Percentiles rank a stretch among this genome's conserved stretches.
Evolutionary conservation across 1,140 invertebrate species (phyloP).

Genomic region (Plutomurus gul): DNA sequence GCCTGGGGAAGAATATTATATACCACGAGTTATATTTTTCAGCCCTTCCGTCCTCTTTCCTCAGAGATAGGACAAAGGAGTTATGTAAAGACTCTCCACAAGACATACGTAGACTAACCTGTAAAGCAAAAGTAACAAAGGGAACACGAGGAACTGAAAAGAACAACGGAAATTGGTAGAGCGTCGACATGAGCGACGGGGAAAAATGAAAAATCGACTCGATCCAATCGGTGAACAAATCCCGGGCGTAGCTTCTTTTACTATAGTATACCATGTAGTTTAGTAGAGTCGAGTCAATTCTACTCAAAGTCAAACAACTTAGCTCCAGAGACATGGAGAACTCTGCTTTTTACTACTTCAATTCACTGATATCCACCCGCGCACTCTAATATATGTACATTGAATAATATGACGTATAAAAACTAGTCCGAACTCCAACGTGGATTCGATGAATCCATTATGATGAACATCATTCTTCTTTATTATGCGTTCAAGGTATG

Average conservation of each 20-base stretch:
- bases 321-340: too few relatives aligned
- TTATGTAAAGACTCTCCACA: too few relatives aligned
- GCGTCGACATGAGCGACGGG: background rate
- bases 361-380: too few relatives aligned
- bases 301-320: background rate
- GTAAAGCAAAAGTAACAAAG: background rate
- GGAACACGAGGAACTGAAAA: background rate
- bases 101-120: too few relatives aligned
- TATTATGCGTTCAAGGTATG: too few relatives aligned
- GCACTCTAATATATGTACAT: too few relatives aligned
- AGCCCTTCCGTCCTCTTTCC: background rate
- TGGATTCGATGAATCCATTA: too few relatives aligned
- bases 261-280: too few relatives aligned
- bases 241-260: background rate
- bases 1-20: conserved; percentile 15
- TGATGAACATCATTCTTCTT: too few relatives aligned
- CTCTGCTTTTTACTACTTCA: too few relatives aligned
- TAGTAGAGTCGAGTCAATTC: background rate
- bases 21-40: background rate
- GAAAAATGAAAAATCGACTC: conserved; percentile 19
- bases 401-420: too few relatives aligned
- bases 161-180: conserved; percentile 21
- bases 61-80: background rate
- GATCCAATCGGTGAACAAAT: conserved; percentile 6
- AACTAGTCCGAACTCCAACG: too few relatives aligned